Conservation (phyloP, 2,113 vertebrate genomes). For the Archocentrus centrarchus region DNA sequence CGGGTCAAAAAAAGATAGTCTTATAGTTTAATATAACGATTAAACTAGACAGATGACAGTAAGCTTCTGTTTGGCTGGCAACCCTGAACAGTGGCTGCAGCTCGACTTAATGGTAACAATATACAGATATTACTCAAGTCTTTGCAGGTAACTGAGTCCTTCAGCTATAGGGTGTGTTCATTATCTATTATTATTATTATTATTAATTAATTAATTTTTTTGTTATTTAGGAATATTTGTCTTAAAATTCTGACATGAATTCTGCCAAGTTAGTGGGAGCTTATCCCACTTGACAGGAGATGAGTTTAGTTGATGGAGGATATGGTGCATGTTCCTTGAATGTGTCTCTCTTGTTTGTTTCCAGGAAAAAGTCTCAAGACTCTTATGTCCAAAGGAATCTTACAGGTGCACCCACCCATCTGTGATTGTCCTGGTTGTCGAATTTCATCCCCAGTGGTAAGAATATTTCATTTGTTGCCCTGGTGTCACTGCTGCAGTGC, state of each 20-base stretch:
- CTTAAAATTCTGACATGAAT: background rate
- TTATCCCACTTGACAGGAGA: background rate
- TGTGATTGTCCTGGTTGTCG: constrained; percentile 99
- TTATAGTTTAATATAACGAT: constrained; percentile 60
- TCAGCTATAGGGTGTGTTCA: background rate
- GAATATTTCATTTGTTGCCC: constrained; percentile 57
- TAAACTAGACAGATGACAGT: constrained; percentile 59
- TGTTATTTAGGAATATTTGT: background rate
- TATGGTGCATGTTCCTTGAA: background rate
- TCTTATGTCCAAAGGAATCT: constrained; percentile 99
- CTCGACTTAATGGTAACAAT: background rate
- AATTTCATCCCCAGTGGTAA: constrained; percentile 99
- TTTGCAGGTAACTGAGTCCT: background rate
- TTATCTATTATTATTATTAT: background rate
- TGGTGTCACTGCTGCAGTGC: background rate
- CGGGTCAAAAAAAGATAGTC: constrained; percentile 52
- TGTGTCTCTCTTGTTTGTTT: constrained; percentile 29
- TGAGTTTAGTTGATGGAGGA: background rate
- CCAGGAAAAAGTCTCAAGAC: constrained; percentile 99
- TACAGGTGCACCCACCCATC: constrained; percentile 99
- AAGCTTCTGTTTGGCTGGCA: constrained; percentile 33
- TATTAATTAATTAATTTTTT: background rate
- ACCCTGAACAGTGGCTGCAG: constrained; percentile 2
- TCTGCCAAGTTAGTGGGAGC: background rate
- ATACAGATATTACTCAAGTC: background rate